Evolutionary conservation across 1,140 invertebrate species (phyloP).

Genomic region (Colletes latitarsis): DNA sequence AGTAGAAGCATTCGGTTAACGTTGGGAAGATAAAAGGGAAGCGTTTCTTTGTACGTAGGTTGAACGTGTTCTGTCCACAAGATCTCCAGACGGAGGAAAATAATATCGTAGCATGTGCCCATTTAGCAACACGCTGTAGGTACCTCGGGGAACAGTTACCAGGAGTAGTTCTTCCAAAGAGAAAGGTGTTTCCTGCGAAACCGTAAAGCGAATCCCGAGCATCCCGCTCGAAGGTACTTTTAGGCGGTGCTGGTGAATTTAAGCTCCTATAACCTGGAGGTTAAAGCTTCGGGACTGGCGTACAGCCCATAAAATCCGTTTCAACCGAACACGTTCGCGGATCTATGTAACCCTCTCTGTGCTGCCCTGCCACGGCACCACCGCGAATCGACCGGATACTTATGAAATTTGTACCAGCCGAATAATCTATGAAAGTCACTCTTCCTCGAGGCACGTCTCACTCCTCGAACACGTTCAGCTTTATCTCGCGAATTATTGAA

Average conservation of each 20-base stretch:
- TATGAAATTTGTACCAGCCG: constrained; percentile 38
- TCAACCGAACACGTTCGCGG: constrained; percentile 40
- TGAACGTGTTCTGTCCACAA: neutral
- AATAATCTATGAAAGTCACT: neutral
- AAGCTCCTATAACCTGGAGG: constrained; percentile 59
- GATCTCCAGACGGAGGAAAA: constrained; percentile 22
- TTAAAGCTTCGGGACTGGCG: constrained; percentile 40
- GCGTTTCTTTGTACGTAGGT: no score
- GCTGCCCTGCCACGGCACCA: neutral
- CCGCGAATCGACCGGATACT: constrained; percentile 14
- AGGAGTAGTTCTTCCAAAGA: constrained; percentile 41
- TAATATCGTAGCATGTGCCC: constrained; percentile 6
- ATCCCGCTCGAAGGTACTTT: constrained; percentile 57
- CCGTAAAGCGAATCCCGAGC: constrained; percentile 60
- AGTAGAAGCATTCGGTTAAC: no score
- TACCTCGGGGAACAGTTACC: constrained; percentile 55
- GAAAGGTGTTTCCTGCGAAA: constrained; percentile 53
- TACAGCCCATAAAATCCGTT: constrained; percentile 63
- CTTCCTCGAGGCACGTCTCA: neutral
- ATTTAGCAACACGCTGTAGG: constrained; percentile 48
- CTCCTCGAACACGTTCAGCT: no score
- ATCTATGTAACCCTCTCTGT: constrained; percentile 14
- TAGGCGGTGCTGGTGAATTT: constrained; percentile 55
- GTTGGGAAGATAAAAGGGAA: no score
- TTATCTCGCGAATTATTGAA: neutral